These are phyloP conservation scores for Papilio gigon DNA, from an alignment of 2,888 invertebrate genomes.

Conservation along the genomic window DNA sequence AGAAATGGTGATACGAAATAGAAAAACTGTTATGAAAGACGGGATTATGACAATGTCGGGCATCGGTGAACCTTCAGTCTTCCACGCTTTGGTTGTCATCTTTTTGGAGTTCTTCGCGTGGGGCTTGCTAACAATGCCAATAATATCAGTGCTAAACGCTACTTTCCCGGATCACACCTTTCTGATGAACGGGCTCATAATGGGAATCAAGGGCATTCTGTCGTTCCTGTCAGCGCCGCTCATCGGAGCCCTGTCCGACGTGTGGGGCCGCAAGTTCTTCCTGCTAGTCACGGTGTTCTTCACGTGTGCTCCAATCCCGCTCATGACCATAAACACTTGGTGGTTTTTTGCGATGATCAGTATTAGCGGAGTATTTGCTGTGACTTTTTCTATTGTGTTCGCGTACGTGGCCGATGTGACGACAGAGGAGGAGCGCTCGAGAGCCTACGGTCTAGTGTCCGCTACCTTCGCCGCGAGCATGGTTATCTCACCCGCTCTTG, in stretches of 20 bases:
- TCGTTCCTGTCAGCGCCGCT: constrained; percentile 99
- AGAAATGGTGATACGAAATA: constrained; percentile 93
- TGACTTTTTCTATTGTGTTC: constrained; percentile 99
- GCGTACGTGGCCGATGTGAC: constrained; percentile 99
- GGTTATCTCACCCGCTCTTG: constrained; percentile 98
- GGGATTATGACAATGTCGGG: constrained; percentile 94
- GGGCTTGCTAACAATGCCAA: constrained; percentile 99
- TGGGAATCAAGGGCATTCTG: constrained; percentile 98
- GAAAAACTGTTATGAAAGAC: constrained; percentile 93
- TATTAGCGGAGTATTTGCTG: constrained; percentile 99
- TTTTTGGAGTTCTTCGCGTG: constrained; percentile 99
- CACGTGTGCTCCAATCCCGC: constrained; percentile 98
- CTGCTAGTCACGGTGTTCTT: constrained; percentile 98
- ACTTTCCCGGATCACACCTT: constrained; percentile 99
- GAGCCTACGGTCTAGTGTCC: constrained; percentile 98
- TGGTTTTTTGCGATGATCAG: constrained; percentile 99
- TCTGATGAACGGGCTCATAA: constrained; percentile 99
- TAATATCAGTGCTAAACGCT: constrained; percentile 96
- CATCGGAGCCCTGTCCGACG: constrained; percentile 98
- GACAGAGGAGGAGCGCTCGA: constrained; percentile 96
- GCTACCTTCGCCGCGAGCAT: constrained; percentile 99
- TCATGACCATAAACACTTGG: constrained; percentile 99
- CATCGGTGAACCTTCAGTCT: constrained; percentile 97
- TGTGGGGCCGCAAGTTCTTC: constrained; percentile 99
- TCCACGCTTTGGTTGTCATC: constrained; percentile 99